Percentiles rank a stretch among this genome's conserved stretches.
Evolutionary conservation across 2,113 vertebrate genomes (phyloP).

Genomic region (Ceyx melanurus): DNA sequence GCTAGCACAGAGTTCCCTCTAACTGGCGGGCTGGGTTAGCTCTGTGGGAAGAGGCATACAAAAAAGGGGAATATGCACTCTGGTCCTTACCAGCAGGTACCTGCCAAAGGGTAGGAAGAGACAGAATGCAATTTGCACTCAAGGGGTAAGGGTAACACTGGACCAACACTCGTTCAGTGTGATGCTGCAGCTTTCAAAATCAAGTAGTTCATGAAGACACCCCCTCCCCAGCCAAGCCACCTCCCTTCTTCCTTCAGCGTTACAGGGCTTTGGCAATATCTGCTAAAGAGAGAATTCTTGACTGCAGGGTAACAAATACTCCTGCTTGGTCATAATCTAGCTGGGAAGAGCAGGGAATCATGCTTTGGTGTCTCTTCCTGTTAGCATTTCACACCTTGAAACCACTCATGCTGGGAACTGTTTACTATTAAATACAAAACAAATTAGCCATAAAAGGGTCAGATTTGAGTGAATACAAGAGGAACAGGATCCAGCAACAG

Average conservation of each 20-base stretch:
- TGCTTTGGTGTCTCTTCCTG: background rate
- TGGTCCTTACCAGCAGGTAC: background rate
- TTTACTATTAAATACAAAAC: conserved; percentile 18
- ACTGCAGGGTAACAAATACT: background rate
- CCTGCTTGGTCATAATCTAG: background rate
- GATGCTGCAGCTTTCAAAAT: background rate
- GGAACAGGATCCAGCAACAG: conserved; percentile 16
- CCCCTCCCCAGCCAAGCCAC: background rate
- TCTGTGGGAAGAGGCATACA: background rate
- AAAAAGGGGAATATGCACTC: background rate
- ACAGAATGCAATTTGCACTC: background rate
- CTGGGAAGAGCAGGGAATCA: background rate
- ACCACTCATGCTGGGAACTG: conserved; percentile 5
- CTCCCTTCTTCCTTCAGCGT: conserved; percentile 14
- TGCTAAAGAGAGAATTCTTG: conserved; percentile 5
- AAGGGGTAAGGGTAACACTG: background rate
- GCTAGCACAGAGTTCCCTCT: background rate
- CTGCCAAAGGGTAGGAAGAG: background rate
- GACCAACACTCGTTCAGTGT: background rate
- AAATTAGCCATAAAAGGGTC: conserved; percentile 7
- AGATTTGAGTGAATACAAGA: conserved; percentile 15
- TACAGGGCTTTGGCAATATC: conserved; percentile 36
- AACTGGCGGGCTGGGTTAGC: background rate
- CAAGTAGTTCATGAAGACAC: background rate
- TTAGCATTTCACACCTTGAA: conserved; percentile 24